Evolutionary conservation across 1,140 invertebrate species (phyloP).

Genomic region (Nasonia vitripennis): DNA sequence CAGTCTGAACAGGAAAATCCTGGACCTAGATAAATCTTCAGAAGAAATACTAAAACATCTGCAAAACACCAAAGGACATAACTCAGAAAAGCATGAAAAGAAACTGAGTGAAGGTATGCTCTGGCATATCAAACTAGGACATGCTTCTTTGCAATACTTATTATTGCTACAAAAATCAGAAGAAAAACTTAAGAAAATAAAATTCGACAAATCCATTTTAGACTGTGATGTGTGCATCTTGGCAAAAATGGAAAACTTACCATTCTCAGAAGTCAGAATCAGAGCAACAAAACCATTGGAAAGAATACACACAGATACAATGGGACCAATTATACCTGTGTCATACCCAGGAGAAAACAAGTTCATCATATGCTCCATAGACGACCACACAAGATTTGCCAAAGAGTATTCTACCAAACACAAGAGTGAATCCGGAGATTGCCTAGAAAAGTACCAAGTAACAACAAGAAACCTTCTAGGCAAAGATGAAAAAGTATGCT

Average conservation of each 20-base stretch:
- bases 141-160: conserved; percentile 42
- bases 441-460: conserved; percentile 18
- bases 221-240: conserved; percentile 25
- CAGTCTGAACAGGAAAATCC: too few species aligned
- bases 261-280: conserved; percentile 32
- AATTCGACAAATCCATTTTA: conserved; percentile 33
- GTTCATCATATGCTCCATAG: conserved; percentile 23
- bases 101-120: conserved; percentile 51
- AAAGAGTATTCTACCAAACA: conserved; percentile 19
- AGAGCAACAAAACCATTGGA: conserved; percentile 38
- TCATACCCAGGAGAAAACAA: conserved; percentile 33
- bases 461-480: conserved; percentile 34
- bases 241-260: conserved; percentile 39
- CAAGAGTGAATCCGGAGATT: conserved; percentile 32
- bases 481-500: conserved; percentile 41
- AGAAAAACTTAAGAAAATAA: conserved; percentile 38
- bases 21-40: too few species aligned
- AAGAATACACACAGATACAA: conserved; percentile 39
- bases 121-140: conserved; percentile 54
- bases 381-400: conserved; percentile 31
- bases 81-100: neutral
- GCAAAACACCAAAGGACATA: too few species aligned
- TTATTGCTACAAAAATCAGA: conserved; percentile 48
- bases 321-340: conserved; percentile 43
- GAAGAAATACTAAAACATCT: too few species aligned